These are phyloP conservation scores for Odontothrips loti DNA, from an alignment of 2,888 invertebrate species.

Conservation along the genomic window DNA sequence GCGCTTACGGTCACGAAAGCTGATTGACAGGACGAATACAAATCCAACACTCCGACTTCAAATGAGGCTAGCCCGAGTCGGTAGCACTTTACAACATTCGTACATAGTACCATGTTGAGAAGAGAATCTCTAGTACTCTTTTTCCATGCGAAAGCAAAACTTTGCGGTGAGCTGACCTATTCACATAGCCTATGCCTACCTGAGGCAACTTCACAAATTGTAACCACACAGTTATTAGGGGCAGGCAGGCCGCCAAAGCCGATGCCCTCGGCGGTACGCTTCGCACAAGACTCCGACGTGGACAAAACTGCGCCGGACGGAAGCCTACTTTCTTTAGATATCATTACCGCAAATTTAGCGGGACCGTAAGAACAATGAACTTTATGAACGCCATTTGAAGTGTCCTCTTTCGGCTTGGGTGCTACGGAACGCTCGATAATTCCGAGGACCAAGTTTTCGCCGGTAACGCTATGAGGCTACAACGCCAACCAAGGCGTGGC, in stretches of 20 bases:
- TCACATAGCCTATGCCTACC: slow-evolving; percentile 22
- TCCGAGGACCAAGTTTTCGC: slow-evolving; percentile 37
- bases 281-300: neutral
- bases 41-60: neutral
- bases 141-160: neutral
- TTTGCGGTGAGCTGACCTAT: slow-evolving; percentile 9
- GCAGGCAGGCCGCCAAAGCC: slow-evolving; percentile 17
- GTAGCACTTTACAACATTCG: neutral
- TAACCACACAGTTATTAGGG: slow-evolving; percentile 16
- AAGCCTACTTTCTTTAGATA: neutral
- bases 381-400: slow-evolving; percentile 54
- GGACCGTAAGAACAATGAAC: slow-evolving; percentile 52
- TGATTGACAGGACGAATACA: slow-evolving; percentile 24
- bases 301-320: neutral
- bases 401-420: slow-evolving; percentile 51
- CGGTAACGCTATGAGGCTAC: slow-evolving; percentile 27
- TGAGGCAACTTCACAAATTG: slow-evolving; percentile 19
- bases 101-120: neutral
- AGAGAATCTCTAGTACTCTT: neutral
- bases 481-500: slow-evolving; percentile 32
- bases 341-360: slow-evolving; percentile 13
- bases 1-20: neutral
- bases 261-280: neutral
- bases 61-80: slow-evolving; percentile 16
- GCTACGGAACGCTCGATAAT: slow-evolving; percentile 47